Base-by-base conservation (phyloP, 2,113 vertebrate genomes). In the Esox niger region DNA sequence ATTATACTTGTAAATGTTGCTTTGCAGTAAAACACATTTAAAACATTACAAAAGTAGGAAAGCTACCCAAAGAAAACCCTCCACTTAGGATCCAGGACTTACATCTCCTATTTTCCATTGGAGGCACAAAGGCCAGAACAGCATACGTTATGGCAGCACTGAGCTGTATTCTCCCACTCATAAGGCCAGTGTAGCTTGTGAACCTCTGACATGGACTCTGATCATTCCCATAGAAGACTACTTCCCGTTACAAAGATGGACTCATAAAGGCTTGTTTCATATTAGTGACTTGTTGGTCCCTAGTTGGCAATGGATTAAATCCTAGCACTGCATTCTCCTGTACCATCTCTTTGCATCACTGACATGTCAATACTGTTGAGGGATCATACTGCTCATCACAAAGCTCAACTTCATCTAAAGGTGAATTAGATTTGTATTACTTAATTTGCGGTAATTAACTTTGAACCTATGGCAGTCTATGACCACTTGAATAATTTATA, bases 121-220 rank as follows among this genome's bases (percentile, higher is more conserved):
- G 81, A 71, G 73, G 59, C 70, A 74, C 60, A 29, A 49, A 74
- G 67, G 54, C 71, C 58, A 79, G 75, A 80, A 66, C 77, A 81
- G 77, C 70, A 73, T 68, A 80, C 74, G 69, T 80, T 75, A 76
- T 82, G 79, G 70, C 76, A 73, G 38, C 17, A 1, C 38, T 43
- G 38, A 43, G 77, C 72, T 43, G 49, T 84, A 71, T 82, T 87
- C 85, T 88, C 79, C 80, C 79, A 74, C 63, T 81, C 72, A 74
- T 54, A 77, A 52, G 79, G n/a, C n/a, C n/a, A n/a, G n/a, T n/a
- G n/a, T 89, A 89, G 88, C 82, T 87, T 89, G 86, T n/a, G 61
- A 64, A 75, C 69, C 76, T 74, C 38, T 54, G 49, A 76, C 62
- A 66, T 60, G 69, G 62, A 61, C 67, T 64, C 66, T 54, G 68